A percentile compares a stretch with the other conserved stretches of the same genome.
phyloP scores from a whole-genome alignment of 23 tunicate genomes.

The Botrylloides violaceus region DNA sequence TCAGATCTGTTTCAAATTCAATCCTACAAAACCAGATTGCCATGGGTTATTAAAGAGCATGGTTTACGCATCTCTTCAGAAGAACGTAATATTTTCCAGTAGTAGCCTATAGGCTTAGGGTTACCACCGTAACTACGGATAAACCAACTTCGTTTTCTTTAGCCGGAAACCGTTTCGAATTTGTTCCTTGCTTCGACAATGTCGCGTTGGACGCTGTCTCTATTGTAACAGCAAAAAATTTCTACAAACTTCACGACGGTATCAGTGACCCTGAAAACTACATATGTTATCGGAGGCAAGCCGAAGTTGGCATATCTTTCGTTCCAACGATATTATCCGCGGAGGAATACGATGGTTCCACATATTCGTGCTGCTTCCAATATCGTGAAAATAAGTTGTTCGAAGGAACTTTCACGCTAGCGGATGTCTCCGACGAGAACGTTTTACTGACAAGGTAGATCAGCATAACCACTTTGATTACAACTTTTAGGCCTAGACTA shows the following conservation, averaged over 20 bases:
- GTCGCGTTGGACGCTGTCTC: background rate
- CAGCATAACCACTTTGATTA: too few species aligned
- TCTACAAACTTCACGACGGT: background rate
- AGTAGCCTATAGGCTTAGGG: too few species aligned
- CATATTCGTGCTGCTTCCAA: conserved; percentile 17
- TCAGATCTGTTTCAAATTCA: too few species aligned
- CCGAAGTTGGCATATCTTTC: background rate
- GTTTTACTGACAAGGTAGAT: too few species aligned
- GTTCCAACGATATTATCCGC: background rate
- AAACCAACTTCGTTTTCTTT: too few species aligned
- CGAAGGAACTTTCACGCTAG: background rate
- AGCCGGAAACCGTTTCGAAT: background rate
- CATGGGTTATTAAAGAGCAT: too few species aligned
- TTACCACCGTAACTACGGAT: too few species aligned
- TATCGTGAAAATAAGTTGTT: conserved; percentile 5
- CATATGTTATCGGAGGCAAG: conserved; percentile 1
- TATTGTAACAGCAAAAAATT: background rate
- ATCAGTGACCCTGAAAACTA: background rate
- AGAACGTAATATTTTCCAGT: too few species aligned
- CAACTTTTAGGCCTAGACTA: too few species aligned
- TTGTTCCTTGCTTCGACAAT: conserved; percentile 7
- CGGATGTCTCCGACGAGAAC: background rate
- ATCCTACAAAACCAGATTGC: too few species aligned
- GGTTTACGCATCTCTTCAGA: too few species aligned
- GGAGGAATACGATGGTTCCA: background rate